Conservation (phyloP, 1,140 invertebrate genomes). For the Diachasma alloeum region DNA sequence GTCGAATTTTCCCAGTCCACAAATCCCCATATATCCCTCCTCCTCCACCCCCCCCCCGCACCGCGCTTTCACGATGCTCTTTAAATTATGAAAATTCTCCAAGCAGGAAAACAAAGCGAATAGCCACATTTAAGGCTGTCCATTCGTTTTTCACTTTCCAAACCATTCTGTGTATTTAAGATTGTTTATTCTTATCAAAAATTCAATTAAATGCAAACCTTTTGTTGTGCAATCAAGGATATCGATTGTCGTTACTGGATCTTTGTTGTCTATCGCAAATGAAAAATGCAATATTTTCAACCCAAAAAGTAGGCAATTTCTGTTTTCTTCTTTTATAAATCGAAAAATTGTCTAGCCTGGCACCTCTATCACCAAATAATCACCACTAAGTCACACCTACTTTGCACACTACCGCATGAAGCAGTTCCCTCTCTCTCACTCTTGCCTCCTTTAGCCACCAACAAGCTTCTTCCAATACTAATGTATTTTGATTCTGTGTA, state of each 20-base stretch:
- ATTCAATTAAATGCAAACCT: background rate
- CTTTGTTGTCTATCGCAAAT: background rate
- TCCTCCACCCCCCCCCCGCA: background rate
- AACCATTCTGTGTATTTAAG: background rate
- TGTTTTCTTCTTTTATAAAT: too few species aligned
- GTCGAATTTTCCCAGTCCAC: background rate
- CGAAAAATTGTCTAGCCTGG: background rate
- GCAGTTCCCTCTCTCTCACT: background rate
- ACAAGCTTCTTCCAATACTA: background rate
- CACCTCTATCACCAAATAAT: background rate
- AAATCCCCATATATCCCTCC: background rate
- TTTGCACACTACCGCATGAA: background rate
- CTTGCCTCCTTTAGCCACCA: background rate
- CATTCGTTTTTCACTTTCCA: background rate
- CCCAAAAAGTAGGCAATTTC: too few species aligned
- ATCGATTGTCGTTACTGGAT: background rate
- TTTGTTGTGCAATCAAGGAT: background rate
- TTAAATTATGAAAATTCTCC: background rate
- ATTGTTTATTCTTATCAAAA: background rate
- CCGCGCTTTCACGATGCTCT: background rate
- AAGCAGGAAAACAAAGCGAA: background rate
- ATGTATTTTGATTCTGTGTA: background rate
- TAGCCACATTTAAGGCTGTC: background rate
- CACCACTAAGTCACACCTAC: background rate
- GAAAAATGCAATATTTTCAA: background rate